These are phyloP conservation scores for Apodemia hepburni DNA, from an alignment of 2,888 invertebrate species.

Conservation along the genomic window DNA sequence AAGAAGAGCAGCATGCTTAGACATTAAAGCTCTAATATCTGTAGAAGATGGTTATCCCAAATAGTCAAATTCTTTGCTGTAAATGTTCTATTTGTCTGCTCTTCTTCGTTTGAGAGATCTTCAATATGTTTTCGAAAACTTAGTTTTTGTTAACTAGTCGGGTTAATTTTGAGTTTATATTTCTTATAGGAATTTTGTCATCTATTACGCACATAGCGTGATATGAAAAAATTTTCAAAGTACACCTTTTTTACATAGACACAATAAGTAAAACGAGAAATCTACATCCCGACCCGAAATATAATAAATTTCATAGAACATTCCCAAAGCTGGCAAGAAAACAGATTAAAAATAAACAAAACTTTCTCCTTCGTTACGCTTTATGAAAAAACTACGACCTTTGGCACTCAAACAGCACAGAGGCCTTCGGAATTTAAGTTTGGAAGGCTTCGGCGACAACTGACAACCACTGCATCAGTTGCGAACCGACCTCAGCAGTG, in stretches of 20 bases:
- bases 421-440: conserved; percentile 62
- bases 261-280: background rate
- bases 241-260: background rate
- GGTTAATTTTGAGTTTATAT: too few relatives aligned
- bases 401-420: conserved; percentile 58
- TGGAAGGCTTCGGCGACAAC: conserved; percentile 43
- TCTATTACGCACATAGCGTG: too few relatives aligned
- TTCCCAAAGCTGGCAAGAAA: conserved; percentile 18
- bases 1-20: too few relatives aligned
- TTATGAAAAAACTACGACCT: conserved; percentile 58
- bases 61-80: too few relatives aligned
- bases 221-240: too few relatives aligned
- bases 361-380: conserved; percentile 34
- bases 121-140: too few relatives aligned
- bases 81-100: too few relatives aligned
- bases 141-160: too few relatives aligned
- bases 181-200: too few relatives aligned
- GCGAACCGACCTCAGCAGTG: conserved; percentile 55
- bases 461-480: conserved; percentile 53
- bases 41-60: too few relatives aligned
- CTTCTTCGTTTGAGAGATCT: too few relatives aligned
- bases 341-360: conserved; percentile 35
- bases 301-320: conserved; percentile 15
- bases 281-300: background rate
- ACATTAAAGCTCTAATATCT: too few relatives aligned